phyloP scores from a whole-genome alignment of 2,888 invertebrate genomes.

The Drosophila affinis region DNA sequence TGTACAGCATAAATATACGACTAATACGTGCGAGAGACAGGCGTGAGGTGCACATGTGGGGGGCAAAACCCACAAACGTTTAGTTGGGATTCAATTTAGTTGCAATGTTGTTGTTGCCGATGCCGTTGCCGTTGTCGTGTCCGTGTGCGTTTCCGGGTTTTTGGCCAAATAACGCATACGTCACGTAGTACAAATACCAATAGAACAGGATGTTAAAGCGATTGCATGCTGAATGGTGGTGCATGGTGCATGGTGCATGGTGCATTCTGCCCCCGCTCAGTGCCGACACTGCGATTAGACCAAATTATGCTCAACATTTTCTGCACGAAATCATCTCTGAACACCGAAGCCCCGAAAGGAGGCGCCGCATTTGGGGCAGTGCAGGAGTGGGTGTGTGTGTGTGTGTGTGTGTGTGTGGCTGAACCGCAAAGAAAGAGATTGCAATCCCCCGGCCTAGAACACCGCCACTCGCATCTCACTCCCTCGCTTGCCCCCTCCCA shows the following conservation, averaged over 20 bases:
- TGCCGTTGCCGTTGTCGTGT: conserved; percentile 29
- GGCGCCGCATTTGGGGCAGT: conserved; percentile 1
- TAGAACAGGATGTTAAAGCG: conserved; percentile 33
- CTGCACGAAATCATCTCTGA: conserved; percentile 72
- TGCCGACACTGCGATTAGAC: conserved; percentile 66
- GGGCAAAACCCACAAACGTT: conserved; percentile 31
- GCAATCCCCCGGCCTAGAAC: conserved; percentile 49
- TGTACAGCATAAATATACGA: conserved; percentile 50
- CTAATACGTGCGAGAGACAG: not conserved
- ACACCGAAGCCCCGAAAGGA: conserved; percentile 27
- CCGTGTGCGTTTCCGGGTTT: conserved; percentile 54
- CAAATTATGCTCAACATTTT: conserved; percentile 77
- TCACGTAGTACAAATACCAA: conserved; percentile 76
- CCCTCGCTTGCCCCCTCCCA: conserved; percentile 29
- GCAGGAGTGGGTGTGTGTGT: conserved; percentile 12
- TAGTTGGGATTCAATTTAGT: conserved; percentile 54
- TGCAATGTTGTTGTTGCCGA: conserved; percentile 21
- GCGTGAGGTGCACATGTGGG: conserved; percentile 9
- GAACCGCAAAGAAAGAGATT: conserved; percentile 49
- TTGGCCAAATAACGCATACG: conserved; percentile 74
- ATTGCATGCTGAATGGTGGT: not conserved
- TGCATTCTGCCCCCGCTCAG: conserved; percentile 26
- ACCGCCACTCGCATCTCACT: not conserved
- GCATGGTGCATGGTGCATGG: no score
- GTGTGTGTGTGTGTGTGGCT: conserved; percentile 19